Evolutionary conservation across 2,113 vertebrate species (phyloP).

Genomic region (Diadophis punctatus): DNA sequence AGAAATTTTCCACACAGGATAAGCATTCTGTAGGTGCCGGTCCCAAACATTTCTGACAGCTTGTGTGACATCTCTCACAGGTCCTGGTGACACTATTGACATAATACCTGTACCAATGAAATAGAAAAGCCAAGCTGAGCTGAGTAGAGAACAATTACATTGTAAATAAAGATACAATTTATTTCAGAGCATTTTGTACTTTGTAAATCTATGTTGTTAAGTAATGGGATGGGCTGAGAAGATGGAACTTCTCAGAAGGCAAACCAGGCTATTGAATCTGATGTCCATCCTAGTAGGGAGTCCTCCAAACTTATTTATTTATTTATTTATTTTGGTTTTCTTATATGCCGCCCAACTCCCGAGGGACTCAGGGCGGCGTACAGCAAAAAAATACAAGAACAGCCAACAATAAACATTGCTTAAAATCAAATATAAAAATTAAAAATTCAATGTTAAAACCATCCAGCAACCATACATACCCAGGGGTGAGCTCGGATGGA

Average conservation of each 20-base stretch:
- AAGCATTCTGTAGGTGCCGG: slow-evolving; percentile 70
- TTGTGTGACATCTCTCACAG: slow-evolving; percentile 80
- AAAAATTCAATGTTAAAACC: too few species aligned
- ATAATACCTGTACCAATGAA: slow-evolving; percentile 75
- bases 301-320: fast-evolving
- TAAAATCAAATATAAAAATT: too few species aligned
- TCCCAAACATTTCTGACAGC: slow-evolving; percentile 77
- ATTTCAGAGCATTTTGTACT: background rate
- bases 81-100: slow-evolving; percentile 63
- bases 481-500: too few species aligned
- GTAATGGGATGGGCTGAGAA: background rate
- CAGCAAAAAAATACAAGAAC: too few species aligned
- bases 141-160: background rate
- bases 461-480: too few species aligned
- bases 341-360: too few species aligned
- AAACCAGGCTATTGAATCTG: background rate
- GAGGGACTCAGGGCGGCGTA: too few species aligned
- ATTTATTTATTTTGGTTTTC: too few species aligned
- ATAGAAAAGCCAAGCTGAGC: background rate
- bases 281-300: background rate
- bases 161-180: background rate
- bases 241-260: background rate
- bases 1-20: slow-evolving; percentile 74
- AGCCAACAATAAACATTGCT: too few species aligned
- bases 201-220: background rate